Evolutionary conservation across 2,888 invertebrate genomes (phyloP).

Genomic region (Podotricha telesiphe): DNA sequence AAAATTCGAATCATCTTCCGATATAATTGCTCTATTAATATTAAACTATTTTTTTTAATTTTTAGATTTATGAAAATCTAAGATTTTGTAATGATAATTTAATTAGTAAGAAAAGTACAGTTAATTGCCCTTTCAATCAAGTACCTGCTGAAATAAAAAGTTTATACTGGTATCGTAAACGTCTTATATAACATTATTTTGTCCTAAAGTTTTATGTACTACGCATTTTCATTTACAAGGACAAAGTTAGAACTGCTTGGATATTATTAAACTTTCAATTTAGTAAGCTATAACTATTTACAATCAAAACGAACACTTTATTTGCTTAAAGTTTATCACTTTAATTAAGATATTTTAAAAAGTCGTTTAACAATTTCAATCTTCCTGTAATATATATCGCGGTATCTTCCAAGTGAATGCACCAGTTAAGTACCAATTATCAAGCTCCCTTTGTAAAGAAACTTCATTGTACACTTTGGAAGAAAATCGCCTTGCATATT

Average conservation of each 20-base stretch:
- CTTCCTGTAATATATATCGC: conserved; percentile 37
- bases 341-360: background rate
- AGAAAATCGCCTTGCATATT: conserved; percentile 44
- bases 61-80: no score
- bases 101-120: no score
- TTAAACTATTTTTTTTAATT: background rate
- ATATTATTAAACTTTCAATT: background rate
- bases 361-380: conserved; percentile 36
- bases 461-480: conserved; percentile 40
- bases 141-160: background rate
- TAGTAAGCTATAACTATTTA: background rate
- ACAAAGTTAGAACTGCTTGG: background rate
- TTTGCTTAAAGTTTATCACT: background rate
- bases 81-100: no score
- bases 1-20: conserved; percentile 42
- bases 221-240: background rate
- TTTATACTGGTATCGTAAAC: background rate
- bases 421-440: conserved; percentile 44
- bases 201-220: background rate
- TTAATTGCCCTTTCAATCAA: background rate
- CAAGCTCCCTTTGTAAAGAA: conserved; percentile 43
- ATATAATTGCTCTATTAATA: background rate
- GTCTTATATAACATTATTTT: background rate
- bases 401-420: conserved; percentile 43
- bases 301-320: background rate